phyloP scores from a whole-genome alignment of 2,113 vertebrate species.

The Formicarius rufipectus region DNA sequence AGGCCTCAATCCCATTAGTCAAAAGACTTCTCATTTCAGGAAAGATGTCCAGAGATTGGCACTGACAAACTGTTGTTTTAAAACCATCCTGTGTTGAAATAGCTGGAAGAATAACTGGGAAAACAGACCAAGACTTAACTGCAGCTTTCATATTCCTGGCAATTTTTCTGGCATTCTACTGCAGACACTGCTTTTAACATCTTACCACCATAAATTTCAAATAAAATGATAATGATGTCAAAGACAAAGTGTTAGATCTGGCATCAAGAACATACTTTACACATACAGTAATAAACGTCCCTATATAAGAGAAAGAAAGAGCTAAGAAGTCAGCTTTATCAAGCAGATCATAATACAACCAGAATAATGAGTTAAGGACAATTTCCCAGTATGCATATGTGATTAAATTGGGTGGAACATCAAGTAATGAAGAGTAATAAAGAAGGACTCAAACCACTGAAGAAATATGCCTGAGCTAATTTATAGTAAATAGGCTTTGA shows the following conservation, averaged over 20 bases:
- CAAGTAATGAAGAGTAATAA: conserved; percentile 73
- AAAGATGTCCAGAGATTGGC: not conserved
- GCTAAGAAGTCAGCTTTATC: conserved; percentile 51
- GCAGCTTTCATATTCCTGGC: not conserved
- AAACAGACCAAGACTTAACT: not conserved
- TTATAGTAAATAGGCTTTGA: conserved; percentile 51
- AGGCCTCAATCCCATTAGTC: not conserved
- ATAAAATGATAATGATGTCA: conserved; percentile 39
- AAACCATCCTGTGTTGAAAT: not conserved
- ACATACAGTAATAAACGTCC: conserved; percentile 1
- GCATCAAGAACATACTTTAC: conserved; percentile 38
- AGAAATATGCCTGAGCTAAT: conserved; percentile 58
- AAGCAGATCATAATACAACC: conserved; percentile 55
- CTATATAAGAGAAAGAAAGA: conserved; percentile 26
- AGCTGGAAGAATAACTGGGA: not conserved
- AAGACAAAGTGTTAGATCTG: conserved; percentile 36
- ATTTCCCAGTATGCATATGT: conserved; percentile 70
- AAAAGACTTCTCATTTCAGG: not conserved
- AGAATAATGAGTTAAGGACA: conserved; percentile 65
- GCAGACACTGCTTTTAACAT: not conserved
- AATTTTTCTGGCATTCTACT: not conserved
- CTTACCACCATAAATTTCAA: not conserved
- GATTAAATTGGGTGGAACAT: conserved; percentile 74
- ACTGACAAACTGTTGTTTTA: not conserved
- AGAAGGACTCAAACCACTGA: conserved; percentile 53